Evolutionary conservation across 1,140 invertebrate species (phyloP).

Genomic region (Drosophila simulans): DNA sequence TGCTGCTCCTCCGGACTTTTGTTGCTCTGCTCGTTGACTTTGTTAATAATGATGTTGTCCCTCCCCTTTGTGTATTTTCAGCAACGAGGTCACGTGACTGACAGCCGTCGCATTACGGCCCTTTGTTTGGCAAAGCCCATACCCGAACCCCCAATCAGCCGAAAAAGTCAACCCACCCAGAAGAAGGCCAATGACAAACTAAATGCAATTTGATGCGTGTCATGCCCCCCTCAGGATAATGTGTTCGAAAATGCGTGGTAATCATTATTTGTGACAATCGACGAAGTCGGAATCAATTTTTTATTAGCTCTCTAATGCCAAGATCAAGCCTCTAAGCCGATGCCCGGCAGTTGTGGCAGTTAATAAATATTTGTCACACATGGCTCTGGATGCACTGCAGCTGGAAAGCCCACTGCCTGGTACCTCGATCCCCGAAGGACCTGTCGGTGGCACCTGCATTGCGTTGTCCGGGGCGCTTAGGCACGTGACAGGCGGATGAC

Average conservation of each 20-base stretch:
- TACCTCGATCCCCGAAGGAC: constrained; percentile 6
- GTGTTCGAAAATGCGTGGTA: constrained; percentile 72
- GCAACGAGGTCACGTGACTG: constrained; percentile 75
- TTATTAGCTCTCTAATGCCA: constrained; percentile 30
- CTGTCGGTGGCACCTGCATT: constrained; percentile 59
- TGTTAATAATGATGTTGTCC: constrained; percentile 73
- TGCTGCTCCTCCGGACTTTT: constrained; percentile 16
- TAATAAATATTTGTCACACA: constrained; percentile 78
- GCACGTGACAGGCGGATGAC: constrained; percentile 65
- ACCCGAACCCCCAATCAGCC: neutral
- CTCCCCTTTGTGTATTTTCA: constrained; percentile 53
- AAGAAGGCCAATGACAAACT: constrained; percentile 64
- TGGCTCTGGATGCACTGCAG: constrained; percentile 64
- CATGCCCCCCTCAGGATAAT: constrained; percentile 40
- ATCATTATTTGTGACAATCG: constrained; percentile 82
- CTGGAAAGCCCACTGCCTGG: constrained; percentile 1
- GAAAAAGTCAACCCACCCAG: neutral
- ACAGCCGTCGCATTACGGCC: constrained; percentile 31
- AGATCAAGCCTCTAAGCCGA: constrained; percentile 45
- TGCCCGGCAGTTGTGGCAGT: constrained; percentile 54
- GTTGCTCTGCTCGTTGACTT: constrained; percentile 63
- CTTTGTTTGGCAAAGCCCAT: constrained; percentile 34
- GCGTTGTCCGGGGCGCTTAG: constrained; percentile 52
- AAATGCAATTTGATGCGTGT: constrained; percentile 82
- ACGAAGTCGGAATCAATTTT: constrained; percentile 69